Evolutionary conservation across 2,113 vertebrate species (phyloP), one percentile per base, ranked within the genome.

Genomic region (Origma solitaria): DNA sequence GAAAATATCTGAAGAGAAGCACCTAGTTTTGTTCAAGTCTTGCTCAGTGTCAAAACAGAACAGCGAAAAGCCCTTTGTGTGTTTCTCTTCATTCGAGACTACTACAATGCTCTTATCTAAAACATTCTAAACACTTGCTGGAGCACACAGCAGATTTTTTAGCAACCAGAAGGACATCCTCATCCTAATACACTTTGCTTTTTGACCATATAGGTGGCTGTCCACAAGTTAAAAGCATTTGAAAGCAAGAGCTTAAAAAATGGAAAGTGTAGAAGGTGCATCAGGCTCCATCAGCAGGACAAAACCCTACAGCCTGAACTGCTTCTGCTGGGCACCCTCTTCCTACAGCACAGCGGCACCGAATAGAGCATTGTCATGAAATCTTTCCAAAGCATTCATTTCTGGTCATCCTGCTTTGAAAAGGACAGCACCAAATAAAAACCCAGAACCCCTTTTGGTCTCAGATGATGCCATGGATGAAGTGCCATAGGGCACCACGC

Each of bases 401-500:
- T 70, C 42, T 91, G 45, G 24, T 64, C 28, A 37, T 38, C 11
- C 40, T 82, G 3, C 45, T 88, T 61, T 80, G 38, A 50, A 65
- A 85, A 90, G 53, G 3, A 60, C 27, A 47, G 23, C 37, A 76
- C 22, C n/a, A 51, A 61, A 82, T 61, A 17, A 69, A 86, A 90
- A n/a, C 49, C 56, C 11, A 64, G 42, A 77, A n/a, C 14, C 7
- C 49, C 13, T 49, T 44, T 15, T 0, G 0, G 17, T 71, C 40
- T 53, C 57, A 44, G 24, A 38, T 54, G 13, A 51, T 47, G 16
- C 7, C 27, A 30, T 5, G 47, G 42, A 19, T 69, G 66, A 86
- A 6, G 13, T 64, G 21, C 37, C 1, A 1, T 4, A n/a, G 20
- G n/a, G 8, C 69, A 69, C n/a, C 12, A 40, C 0, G 0, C 13